A percentile compares a stretch with the other conserved stretches of the same genome.
Evolutionary conservation across 1,140 invertebrate species (phyloP).

Genomic region (Anastrepha ludens): DNA sequence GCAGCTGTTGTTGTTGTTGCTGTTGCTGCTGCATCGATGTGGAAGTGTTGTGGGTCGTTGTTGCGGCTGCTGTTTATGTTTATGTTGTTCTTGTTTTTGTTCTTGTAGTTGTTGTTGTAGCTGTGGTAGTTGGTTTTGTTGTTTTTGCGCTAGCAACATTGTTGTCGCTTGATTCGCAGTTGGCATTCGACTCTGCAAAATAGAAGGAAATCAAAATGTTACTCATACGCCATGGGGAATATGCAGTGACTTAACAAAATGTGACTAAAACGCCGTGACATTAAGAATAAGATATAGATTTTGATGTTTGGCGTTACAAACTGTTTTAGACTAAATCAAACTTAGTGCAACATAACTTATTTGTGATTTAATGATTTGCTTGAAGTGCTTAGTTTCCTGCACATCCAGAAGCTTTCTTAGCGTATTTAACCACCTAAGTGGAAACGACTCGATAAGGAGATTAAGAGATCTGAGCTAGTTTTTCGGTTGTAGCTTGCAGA

Average conservation of each 20-base stretch:
- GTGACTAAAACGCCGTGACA: neutral
- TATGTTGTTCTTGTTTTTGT: neutral
- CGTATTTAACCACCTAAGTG: too few species aligned
- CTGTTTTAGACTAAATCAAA: too few species aligned
- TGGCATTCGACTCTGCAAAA: conserved; percentile 42
- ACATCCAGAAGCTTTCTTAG: too few species aligned
- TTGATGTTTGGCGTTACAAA: too few species aligned
- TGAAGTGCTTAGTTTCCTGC: too few species aligned
- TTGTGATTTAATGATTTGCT: too few species aligned
- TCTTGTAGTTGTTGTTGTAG: neutral
- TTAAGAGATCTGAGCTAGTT: too few species aligned
- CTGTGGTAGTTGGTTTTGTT: neutral
- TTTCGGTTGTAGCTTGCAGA: too few species aligned
- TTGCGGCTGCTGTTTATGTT: conserved; percentile 53
- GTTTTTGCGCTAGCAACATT: conserved; percentile 29
- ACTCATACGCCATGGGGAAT: neutral
- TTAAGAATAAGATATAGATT: too few species aligned
- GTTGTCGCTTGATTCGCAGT: conserved; percentile 49
- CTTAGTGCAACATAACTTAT: too few species aligned
- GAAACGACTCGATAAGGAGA: too few species aligned
- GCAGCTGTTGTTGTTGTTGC: conserved; percentile 61
- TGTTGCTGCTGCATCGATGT: conserved; percentile 72
- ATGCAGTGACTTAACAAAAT: neutral
- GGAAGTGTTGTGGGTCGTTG: conserved; percentile 62
- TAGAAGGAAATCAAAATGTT: neutral